Percentiles rank a stretch among this genome's conserved stretches.
These are phyloP conservation scores for Seriola dumerili DNA, from an alignment of 2,113 vertebrate species.

Conservation along the genomic window DNA sequence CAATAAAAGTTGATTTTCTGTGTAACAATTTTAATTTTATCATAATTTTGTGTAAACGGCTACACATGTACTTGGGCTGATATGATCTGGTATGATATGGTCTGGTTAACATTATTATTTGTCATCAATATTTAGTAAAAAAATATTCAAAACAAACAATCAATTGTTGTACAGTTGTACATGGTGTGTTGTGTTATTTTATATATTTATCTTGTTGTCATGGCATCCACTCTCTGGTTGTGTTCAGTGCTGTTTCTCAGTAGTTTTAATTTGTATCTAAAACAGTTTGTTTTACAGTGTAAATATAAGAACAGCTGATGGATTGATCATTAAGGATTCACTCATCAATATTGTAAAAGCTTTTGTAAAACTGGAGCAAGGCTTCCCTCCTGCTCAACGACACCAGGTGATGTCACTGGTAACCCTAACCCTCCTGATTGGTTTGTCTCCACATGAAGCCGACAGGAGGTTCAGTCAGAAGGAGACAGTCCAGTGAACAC, in stretches of 20 bases:
- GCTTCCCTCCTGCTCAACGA: background rate
- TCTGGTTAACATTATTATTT: no score
- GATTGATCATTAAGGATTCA: conserved; percentile 9
- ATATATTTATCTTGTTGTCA: conserved; percentile 29
- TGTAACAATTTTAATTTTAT: background rate
- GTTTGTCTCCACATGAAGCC: background rate
- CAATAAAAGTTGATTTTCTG: background rate
- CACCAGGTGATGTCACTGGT: conserved; percentile 20
- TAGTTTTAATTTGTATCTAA: background rate
- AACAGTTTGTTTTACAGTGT: background rate
- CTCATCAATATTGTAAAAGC: no score
- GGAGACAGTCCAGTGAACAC: background rate
- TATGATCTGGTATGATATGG: background rate
- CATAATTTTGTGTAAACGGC: background rate
- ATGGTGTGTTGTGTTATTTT: conserved; percentile 25
- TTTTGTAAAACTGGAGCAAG: background rate
- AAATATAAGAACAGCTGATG: conserved; percentile 14
- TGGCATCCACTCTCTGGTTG: conserved; percentile 9
- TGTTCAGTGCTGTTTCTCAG: background rate
- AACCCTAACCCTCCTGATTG: conserved; percentile 18
- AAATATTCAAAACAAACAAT: conserved; percentile 14
- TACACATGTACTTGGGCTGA: background rate
- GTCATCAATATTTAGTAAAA: no score
- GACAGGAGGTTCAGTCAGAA: no score
- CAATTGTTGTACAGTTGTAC: conserved; percentile 11